These are phyloP conservation scores for Aphis craccivora DNA, from an alignment of 1,140 invertebrate species.

Conservation along the genomic window DNA sequence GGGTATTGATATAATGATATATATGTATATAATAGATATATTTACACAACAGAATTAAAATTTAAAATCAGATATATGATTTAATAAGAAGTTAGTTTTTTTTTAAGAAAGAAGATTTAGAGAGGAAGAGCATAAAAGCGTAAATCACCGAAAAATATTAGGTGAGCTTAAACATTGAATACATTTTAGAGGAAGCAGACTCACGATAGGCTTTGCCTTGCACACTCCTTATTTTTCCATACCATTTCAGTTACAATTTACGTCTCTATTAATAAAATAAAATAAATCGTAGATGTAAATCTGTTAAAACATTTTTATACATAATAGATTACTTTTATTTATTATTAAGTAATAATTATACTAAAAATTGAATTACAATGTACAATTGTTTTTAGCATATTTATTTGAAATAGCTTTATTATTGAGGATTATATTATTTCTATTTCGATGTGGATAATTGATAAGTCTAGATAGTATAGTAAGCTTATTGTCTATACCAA, in stretches of 20 bases:
- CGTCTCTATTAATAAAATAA: not conserved
- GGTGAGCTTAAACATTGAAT: not conserved
- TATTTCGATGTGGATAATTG: not conserved
- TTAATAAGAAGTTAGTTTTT: not conserved
- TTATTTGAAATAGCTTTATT: not conserved
- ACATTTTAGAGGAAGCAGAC: not conserved
- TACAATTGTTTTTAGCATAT: not conserved
- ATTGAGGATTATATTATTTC: not conserved
- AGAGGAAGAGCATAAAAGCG: not conserved
- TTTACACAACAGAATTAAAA: not conserved
- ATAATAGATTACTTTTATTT: not conserved
- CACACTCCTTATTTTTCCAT: no score
- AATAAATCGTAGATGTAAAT: not conserved
- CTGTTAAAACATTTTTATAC: not conserved
- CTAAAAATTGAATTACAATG: no score
- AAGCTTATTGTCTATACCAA: not conserved
- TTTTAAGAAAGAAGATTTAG: not conserved
- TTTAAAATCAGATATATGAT: not conserved
- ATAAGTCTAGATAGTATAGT: not conserved
- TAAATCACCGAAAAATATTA: not conserved
- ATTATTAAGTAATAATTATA: not conserved
- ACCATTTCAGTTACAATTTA: not conserved
- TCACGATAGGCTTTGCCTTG: fast-evolving
- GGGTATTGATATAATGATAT: not conserved
- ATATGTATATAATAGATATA: no score